A percentile compares a stretch with the other conserved stretches of the same genome.
These are phyloP conservation scores for Sesia apiformis DNA, from an alignment of 2,888 invertebrate genomes.

Conservation along the genomic window DNA sequence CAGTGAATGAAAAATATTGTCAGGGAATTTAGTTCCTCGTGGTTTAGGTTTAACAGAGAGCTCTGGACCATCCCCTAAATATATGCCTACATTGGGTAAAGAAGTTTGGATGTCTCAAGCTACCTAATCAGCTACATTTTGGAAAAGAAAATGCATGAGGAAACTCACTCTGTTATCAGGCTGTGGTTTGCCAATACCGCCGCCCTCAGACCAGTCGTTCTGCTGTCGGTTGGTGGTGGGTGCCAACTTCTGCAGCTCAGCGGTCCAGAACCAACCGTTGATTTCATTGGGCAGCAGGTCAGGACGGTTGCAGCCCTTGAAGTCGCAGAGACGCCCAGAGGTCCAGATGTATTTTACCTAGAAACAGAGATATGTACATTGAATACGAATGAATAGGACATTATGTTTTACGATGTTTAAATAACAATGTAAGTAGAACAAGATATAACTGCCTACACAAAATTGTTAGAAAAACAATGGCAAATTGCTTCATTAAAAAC, in stretches of 20 bases:
- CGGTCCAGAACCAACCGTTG: slow-evolving; percentile 96
- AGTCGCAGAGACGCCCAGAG: slow-evolving; percentile 91
- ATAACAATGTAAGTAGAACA: no score
- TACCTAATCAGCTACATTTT: not conserved
- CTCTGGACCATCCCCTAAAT: no score
- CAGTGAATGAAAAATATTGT: no score
- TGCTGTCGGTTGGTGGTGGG: slow-evolving; percentile 87
- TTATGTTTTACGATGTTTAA: no score
- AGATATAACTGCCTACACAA: no score
- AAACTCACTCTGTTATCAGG: slow-evolving; percentile 83
- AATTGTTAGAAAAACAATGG: no score
- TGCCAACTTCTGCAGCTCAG: slow-evolving; percentile 87
- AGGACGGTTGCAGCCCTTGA: slow-evolving; percentile 90
- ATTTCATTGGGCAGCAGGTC: slow-evolving; percentile 86
- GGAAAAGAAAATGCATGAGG: not conserved
- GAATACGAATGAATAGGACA: no score
- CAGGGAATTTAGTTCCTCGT: no score
- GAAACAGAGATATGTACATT: slow-evolving; percentile 10
- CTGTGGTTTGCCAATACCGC: slow-evolving; percentile 89
- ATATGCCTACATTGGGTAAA: not conserved
- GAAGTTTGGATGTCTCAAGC: not conserved
- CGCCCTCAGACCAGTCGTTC: slow-evolving; percentile 91
- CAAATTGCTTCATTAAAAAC: no score
- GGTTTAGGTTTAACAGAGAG: no score
- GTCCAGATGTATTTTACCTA: slow-evolving; percentile 94